Evolutionary conservation across 2,888 invertebrate species (phyloP).

Genomic region (Melipona beecheii): DNA sequence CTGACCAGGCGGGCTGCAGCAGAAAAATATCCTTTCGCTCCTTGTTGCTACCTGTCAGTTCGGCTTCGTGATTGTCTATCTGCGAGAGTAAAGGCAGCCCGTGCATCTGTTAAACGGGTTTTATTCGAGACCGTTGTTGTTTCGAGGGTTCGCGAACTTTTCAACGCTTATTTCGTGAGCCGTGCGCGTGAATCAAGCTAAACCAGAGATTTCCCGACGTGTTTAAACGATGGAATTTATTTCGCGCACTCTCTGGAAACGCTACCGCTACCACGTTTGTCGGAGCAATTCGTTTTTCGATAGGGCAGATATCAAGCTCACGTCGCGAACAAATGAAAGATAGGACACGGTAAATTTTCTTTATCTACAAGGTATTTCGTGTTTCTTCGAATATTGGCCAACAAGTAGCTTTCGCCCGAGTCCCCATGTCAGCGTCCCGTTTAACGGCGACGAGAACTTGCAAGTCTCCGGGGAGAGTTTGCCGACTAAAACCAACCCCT

Average conservation of each 20-base stretch:
- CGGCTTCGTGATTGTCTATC: slow-evolving; percentile 49
- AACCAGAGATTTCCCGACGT: slow-evolving; percentile 2
- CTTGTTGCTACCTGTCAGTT: slow-evolving; percentile 17
- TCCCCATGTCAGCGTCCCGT: slow-evolving; percentile 62
- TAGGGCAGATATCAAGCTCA: neutral
- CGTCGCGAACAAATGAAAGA: neutral
- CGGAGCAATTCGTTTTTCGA: neutral
- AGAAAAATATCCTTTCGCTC: slow-evolving; percentile 45
- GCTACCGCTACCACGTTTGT: too few relatives aligned
- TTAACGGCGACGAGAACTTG: slow-evolving; percentile 70
- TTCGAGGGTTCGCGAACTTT: slow-evolving; percentile 1
- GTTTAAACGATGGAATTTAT: slow-evolving; percentile 15
- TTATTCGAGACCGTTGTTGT: neutral
- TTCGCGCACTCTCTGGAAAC: neutral
- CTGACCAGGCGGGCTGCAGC: slow-evolving; percentile 32
- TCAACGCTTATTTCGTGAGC: slow-evolving; percentile 21
- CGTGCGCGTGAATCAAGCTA: slow-evolving; percentile 1
- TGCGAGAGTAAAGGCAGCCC: slow-evolving; percentile 28
- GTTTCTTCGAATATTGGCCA: slow-evolving; percentile 58
- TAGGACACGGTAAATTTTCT: slow-evolving; percentile 4
- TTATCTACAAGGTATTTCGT: slow-evolving; percentile 7
- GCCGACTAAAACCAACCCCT: slow-evolving; percentile 78
- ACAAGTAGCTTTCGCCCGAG: slow-evolving; percentile 67
- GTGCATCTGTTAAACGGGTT: slow-evolving; percentile 34
- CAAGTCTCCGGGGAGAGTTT: slow-evolving; percentile 75